Conservation (phyloP, 1,140 invertebrate genomes). For the Pomacea maculata region DNA sequence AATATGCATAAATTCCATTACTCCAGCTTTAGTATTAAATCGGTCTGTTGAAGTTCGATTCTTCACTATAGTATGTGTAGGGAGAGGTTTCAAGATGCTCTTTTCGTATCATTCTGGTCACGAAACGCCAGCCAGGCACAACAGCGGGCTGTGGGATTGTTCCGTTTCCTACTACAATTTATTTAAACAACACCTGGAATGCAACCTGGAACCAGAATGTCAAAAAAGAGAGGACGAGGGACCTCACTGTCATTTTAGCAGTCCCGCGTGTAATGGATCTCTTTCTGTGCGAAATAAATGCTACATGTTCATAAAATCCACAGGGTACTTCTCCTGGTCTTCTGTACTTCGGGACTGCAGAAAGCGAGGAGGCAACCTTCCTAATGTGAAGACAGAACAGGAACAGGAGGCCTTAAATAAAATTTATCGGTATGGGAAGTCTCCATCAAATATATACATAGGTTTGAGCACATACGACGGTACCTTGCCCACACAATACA, state of each 20-base stretch:
- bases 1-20: no score
- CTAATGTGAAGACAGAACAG: neutral
- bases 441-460: neutral
- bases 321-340: neutral
- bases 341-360: neutral
- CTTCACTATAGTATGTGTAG: no score
- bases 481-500: no score
- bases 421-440: neutral
- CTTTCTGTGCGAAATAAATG: constrained; percentile 3
- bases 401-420: neutral
- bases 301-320: neutral
- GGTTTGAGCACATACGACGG: neutral
- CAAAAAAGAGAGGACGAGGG: constrained; percentile 13
- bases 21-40: no score
- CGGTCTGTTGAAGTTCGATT: no score
- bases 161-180: neutral
- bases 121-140: neutral
- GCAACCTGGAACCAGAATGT: neutral
- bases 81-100: neutral
- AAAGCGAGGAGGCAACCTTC: neutral
- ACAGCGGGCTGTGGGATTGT: neutral
- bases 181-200: neutral
- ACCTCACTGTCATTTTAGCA: constrained; percentile 10
- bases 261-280: neutral
- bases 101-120: neutral